Evolutionary conservation across 2,888 invertebrate species (phyloP).

Genomic region (Fragum whitleyi): DNA sequence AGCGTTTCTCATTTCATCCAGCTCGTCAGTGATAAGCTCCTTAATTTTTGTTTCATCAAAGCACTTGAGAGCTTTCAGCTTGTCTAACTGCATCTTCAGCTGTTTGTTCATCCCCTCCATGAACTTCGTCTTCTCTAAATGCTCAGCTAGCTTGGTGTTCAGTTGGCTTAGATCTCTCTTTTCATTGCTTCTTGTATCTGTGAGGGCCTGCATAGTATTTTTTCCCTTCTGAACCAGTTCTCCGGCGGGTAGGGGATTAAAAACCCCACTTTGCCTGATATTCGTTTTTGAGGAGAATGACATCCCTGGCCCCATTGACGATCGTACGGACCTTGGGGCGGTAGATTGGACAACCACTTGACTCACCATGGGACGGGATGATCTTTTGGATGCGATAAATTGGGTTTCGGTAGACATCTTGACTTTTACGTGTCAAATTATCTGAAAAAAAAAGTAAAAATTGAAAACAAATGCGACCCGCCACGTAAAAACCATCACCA

Average conservation of each 20-base stretch:
- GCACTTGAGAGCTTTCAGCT: conserved; percentile 76
- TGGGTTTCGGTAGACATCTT: background rate
- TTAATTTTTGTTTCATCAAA: conserved; percentile 82
- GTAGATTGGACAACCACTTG: background rate
- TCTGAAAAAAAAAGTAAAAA: too few species aligned
- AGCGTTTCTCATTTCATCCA: conserved; percentile 85
- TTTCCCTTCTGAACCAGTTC: conserved; percentile 71
- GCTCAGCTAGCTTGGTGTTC: conserved; percentile 86
- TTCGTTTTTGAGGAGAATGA: conserved; percentile 28
- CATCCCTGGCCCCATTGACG: conserved; percentile 12
- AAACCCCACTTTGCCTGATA: background rate
- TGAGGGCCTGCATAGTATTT: conserved; percentile 84
- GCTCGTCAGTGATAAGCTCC: conserved; percentile 85
- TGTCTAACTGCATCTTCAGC: conserved; percentile 81
- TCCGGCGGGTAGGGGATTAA: conserved; percentile 53
- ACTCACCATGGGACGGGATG: too few species aligned
- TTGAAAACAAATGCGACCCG: too few species aligned
- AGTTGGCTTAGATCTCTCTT: conserved; percentile 86
- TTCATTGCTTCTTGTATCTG: conserved; percentile 85
- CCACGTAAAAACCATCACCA: too few species aligned
- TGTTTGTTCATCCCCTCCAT: conserved; percentile 84
- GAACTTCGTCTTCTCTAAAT: conserved; percentile 86
- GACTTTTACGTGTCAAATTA: background rate
- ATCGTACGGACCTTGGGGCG: conserved; percentile 24
- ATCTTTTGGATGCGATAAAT: background rate